Base-by-base conservation (phyloP, 2,113 vertebrate genomes). In the Setophaga coronata region DNA sequence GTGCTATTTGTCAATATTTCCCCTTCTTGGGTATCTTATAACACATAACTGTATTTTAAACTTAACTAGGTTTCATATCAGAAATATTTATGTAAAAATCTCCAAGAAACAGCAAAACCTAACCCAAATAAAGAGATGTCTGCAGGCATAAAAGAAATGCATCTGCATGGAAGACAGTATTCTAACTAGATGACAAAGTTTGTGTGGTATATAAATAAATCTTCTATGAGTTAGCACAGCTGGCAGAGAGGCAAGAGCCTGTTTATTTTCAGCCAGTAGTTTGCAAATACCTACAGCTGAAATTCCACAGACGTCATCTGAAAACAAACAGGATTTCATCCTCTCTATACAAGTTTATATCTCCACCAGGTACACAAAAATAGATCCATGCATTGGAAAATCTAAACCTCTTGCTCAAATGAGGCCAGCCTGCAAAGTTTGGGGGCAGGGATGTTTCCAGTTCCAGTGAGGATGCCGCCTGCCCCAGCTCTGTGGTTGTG, bases 121-220 rank as follows among this genome's bases (percentile, higher is more conserved):
- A 50, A 43, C 19, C 18, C 12, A 77, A 92, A 90, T 29, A 38
- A 43, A 87, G 48, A 80, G 45, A 88, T 16, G 36, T 29, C 74
- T 93, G n/a, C 50, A 72, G 61, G 38, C 74, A 53, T 48, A 57
- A 79, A 71, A 87, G 14, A 76, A 74, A 85, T 16, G n/a, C 1
- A 12, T 69, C 45, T 70, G 19, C 23, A 16, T 34, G 33, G 77
- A 84, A 93, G 51, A 83, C 20, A 61, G 72, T 31, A 73, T 42
- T 79, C 29, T 92, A 90, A 93, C 62, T 50, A 90, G 79, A 72
- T 77, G 76, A 80, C 31, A 90, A 85, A 77, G 50, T 36, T 90
- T 23, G 9, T 50, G 43, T 24, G 29, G 25, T 50, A 53, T 34
- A 88, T 29, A 92, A 92, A 83, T 80, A 95, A 76, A 60, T 82